phyloP scores from a whole-genome alignment of 2,797 vertebrate species.

The Pristis pectinata region DNA sequence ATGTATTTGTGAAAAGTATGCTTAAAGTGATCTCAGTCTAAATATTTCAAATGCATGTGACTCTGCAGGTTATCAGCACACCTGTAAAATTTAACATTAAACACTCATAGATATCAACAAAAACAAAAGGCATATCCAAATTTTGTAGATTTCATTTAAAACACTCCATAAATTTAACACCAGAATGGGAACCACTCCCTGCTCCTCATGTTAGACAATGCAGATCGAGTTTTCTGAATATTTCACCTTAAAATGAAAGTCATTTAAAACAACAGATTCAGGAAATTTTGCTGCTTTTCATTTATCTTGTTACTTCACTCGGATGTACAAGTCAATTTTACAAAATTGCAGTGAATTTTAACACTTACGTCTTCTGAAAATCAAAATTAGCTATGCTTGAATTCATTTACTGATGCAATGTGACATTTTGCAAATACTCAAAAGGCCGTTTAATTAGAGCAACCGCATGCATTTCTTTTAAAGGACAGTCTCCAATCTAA shows the following conservation, averaged over 20 bases:
- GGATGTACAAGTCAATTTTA: not conserved
- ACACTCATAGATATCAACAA: not conserved
- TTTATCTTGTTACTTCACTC: not conserved
- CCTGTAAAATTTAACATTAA: not conserved
- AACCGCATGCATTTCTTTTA: constrained; percentile 1
- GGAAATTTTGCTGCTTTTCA: not conserved
- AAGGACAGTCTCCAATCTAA: constrained; percentile 5
- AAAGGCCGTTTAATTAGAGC: constrained; percentile 16
- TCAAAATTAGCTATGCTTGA: constrained; percentile 8
- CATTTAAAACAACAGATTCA: not conserved
- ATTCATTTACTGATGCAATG: constrained; percentile 29
- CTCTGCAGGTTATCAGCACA: not conserved
- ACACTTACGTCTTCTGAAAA: not conserved
- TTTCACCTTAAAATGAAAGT: not conserved
- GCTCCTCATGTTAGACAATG: not conserved
- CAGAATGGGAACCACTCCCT: not conserved
- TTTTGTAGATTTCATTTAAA: not conserved
- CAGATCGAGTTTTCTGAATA: not conserved
- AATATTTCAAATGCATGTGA: not conserved
- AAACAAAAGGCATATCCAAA: not conserved
- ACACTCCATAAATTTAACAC: not conserved
- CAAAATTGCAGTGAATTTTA: not conserved
- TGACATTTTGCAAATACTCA: constrained; percentile 25
- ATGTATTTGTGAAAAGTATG: not conserved
- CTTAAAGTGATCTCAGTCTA: not conserved